phyloP scores from a whole-genome alignment of 2,797 vertebrate species.

The Rhyacichthys aspro region DNA sequence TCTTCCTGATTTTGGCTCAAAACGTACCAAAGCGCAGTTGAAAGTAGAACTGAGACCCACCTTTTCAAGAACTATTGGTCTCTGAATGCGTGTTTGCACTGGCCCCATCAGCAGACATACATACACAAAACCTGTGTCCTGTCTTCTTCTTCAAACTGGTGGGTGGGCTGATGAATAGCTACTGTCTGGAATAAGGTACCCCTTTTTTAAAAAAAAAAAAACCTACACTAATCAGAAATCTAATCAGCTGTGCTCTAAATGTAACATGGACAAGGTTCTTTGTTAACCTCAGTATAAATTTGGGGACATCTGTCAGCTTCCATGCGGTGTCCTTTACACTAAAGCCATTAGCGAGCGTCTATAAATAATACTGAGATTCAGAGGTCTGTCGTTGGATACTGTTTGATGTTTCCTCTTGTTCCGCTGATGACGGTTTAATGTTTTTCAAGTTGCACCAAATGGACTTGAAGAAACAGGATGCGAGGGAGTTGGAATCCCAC shows the following conservation, averaged over 20 bases:
- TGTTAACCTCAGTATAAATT: slow-evolving; percentile 1
- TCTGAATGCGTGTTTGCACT: too few relatives aligned
- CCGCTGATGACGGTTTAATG: slow-evolving; percentile 33
- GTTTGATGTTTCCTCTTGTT: slow-evolving; percentile 21
- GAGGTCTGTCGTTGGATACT: slow-evolving; percentile 31
- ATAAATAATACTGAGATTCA: slow-evolving; percentile 44
- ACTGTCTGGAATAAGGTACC: too few relatives aligned
- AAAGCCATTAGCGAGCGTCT: slow-evolving; percentile 22
- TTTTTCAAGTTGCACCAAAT: slow-evolving; percentile 41
- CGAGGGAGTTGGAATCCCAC: slow-evolving; percentile 60
- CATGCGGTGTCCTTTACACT: slow-evolving; percentile 26
- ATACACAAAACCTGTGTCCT: neutral
- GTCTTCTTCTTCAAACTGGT: neutral
- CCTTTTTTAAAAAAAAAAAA: too few relatives aligned
- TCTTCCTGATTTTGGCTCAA: too few relatives aligned
- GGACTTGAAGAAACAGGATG: slow-evolving; percentile 66
- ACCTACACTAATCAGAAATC: too few relatives aligned
- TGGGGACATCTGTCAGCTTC: slow-evolving; percentile 25
- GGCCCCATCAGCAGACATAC: neutral
- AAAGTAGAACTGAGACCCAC: too few relatives aligned
- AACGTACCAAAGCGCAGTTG: too few relatives aligned
- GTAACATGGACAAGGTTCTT: slow-evolving; percentile 6
- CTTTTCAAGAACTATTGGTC: too few relatives aligned
- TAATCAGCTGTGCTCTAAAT: slow-evolving; percentile 12
- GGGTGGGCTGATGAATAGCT: too few relatives aligned